phyloP scores from a whole-genome alignment of 2,888 invertebrate genomes.

The Mythimna loreyi region DNA sequence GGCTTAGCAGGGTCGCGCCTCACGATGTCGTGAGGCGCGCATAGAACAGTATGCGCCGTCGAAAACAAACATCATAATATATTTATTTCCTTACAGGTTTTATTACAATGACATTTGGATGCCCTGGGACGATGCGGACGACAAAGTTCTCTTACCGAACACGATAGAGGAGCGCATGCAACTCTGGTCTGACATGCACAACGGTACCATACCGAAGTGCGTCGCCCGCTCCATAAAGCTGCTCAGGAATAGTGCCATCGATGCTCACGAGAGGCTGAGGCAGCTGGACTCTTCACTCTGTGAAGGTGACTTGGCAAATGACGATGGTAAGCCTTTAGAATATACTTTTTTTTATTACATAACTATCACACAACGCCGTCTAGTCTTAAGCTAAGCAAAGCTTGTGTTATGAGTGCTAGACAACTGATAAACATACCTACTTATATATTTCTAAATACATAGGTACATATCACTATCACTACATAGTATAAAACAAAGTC shows the following conservation, averaged over 20 bases:
- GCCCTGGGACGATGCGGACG: slow-evolving; percentile 93
- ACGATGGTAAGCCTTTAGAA: slow-evolving; percentile 77
- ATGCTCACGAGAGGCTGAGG: slow-evolving; percentile 81
- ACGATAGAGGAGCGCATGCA: slow-evolving; percentile 87
- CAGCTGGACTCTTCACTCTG: slow-evolving; percentile 84
- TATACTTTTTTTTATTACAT: no score
- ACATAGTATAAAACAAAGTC: no score
- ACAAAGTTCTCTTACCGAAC: slow-evolving; percentile 88
- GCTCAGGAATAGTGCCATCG: slow-evolving; percentile 83
- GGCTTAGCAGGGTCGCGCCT: no score
- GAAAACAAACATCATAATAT: no score
- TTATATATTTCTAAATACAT: no score
- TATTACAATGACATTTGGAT: slow-evolving; percentile 93
- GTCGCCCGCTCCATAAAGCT: slow-evolving; percentile 79
- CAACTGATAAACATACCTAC: no score
- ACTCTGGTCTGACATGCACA: slow-evolving; percentile 85
- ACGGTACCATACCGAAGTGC: slow-evolving; percentile 81
- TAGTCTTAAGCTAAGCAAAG: no score
- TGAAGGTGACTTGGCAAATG: slow-evolving; percentile 82
- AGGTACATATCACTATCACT: no score
- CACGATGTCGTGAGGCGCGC: no score
- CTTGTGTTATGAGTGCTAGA: no score
- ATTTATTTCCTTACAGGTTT: slow-evolving; percentile 83
- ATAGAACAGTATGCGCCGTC: no score
- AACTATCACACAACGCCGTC: no score